Evolutionary conservation across 2,113 vertebrate species (phyloP), one percentile per base, ranked within the genome.

Genomic region (Ursus arctos): DNA sequence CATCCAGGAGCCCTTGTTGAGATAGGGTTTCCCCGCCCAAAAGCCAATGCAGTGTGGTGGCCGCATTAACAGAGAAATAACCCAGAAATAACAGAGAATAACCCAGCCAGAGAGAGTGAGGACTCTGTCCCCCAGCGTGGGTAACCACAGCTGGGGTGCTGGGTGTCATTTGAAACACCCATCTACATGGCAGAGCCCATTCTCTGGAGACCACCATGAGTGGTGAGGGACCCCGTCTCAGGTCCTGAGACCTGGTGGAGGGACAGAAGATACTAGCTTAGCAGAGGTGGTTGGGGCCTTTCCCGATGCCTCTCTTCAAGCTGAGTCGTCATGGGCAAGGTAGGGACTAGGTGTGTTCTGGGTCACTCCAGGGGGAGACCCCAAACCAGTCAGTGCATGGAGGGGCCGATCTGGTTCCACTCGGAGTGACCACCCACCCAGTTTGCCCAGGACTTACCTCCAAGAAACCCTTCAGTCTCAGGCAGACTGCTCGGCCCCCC

Each of bases 241-340:
- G 0, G 2, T 33, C 13, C 16, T 15, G 61, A 51, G 53, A 43
- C 15, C 33, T 1, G 4, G 33, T 4, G 1, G 1, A 77, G 8
- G 26, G 40, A 12, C 36, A 18, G 40, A 72, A 63, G 26, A 51
- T 0, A 4, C 7, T 8, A 65, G 55, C 55, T 63, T 57, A 40
- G 36, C 4, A 4, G 9, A 21, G 19, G 28, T 10, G 24, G 21
- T 31, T 7, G 5, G 43, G 33, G 26, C 18, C 28, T 67, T 43
- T 18, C 31, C 31, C 49, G 24, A 4, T 1, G 18, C 18, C 33
- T 36, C 53, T 43, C 5, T 1, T 51, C 57, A 55, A 31, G n/a
- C n/a, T 77, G 31, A 10, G 19, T 53, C 43, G 8, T 24, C 40
- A 12, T 2, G 15, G 33, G 36, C 59, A 83, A 21, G 31, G 4